Base-by-base conservation (phyloP, 2,888 invertebrate species). In the Idaea straminata region DNA sequence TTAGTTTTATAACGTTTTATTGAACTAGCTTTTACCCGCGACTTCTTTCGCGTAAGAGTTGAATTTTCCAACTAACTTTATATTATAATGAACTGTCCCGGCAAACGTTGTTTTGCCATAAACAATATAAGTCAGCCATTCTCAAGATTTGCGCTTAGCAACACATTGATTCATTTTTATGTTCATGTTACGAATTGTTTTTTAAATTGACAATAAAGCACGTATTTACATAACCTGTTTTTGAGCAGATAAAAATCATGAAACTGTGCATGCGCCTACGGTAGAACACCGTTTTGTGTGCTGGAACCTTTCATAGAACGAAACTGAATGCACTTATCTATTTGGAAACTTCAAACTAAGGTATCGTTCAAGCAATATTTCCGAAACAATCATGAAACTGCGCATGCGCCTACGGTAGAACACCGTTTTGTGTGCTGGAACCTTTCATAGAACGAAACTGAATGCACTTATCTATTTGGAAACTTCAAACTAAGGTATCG, bases 301-400 rank as follows among this genome's bases (percentile, higher is more conserved):
- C 2, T 25, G 25, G 25, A 25, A 25, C 25, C 25, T 25, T 25
- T 25, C 25, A 2, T 7, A 47, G 4, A 47, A 47, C 47, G 10
- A 47, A 47, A 10, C 13, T 47, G 3, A 47, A 47, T 47, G 47
- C 47, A 47, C 47, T 7, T 47, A 25, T 25, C 10, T 13, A 4
- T 47, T 47, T 47, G 47, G 13, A 0, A 5, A 47, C 47, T 47
- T 47, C 7, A 47, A 47, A 47, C 47, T 13, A 13, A 47, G 6
- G 36, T 36, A 7, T 47, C 47, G 13, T 47, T 47, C 3, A 47
- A 68, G 67, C 69, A 78, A 74, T 64, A 69, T 69, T 64, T 72
- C 67, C 76, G 80, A 77, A 78, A 82, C 81, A 6, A 13, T 38
- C 7, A 47, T 13, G 47, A 47, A 47, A 47, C 47, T 47, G 13